Conservation (phyloP, 2,888 invertebrate species). For the Zootermopsis nevadensis region DNA sequence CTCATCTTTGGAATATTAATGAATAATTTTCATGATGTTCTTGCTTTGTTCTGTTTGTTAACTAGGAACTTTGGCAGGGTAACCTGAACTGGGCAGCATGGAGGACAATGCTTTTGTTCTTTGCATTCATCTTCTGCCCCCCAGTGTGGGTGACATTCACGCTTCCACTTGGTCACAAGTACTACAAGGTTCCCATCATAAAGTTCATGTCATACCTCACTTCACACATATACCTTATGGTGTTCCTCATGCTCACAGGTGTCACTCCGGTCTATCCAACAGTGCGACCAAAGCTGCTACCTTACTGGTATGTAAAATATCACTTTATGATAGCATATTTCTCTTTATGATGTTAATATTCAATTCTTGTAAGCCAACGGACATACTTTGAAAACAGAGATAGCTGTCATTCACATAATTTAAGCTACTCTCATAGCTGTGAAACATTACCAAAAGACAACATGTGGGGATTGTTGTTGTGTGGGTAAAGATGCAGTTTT, state of each 20-base stretch:
- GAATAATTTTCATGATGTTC: neutral
- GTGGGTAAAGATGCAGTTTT: too few species aligned
- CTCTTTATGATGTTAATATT: too few species aligned
- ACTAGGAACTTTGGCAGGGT: slow-evolving; percentile 96
- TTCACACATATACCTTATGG: slow-evolving; percentile 97
- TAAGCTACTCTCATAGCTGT: too few species aligned
- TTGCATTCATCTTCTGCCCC: slow-evolving; percentile 92
- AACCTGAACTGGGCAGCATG: slow-evolving; percentile 96
- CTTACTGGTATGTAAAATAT: slow-evolving; percentile 74
- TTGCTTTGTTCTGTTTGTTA: slow-evolving; percentile 11
- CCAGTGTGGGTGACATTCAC: slow-evolving; percentile 97
- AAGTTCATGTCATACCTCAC: slow-evolving; percentile 99
- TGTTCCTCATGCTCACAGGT: slow-evolving; percentile 89
- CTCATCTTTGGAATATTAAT: neutral
- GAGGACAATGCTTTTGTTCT: slow-evolving; percentile 92
- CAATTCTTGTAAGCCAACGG: too few species aligned
- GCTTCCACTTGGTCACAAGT: slow-evolving; percentile 93
- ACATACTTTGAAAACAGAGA: too few species aligned
- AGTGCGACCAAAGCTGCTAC: slow-evolving; percentile 78
- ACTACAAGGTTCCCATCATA: slow-evolving; percentile 98
- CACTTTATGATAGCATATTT: too few species aligned
- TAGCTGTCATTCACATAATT: too few species aligned
- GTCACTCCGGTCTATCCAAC: slow-evolving; percentile 90
- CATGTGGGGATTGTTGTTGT: too few species aligned
- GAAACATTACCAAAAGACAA: too few species aligned